phyloP scores from a whole-genome alignment of 2,888 invertebrate genomes.

The Erannis defoliaria region DNA sequence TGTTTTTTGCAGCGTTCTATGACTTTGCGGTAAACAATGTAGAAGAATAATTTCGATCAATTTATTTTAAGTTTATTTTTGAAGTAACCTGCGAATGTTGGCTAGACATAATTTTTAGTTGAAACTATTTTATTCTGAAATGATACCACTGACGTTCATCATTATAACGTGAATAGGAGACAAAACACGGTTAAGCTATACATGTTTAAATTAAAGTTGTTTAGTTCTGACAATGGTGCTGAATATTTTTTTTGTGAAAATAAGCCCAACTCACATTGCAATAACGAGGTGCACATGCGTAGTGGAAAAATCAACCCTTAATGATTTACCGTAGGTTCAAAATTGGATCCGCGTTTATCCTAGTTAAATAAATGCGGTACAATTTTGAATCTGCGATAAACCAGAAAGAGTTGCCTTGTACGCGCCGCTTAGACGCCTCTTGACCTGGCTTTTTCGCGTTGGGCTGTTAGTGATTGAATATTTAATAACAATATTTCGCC shows the following conservation, averaged over 20 bases:
- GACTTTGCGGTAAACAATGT: background rate
- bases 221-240: background rate
- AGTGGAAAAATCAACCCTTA: background rate
- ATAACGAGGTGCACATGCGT: too few relatives aligned
- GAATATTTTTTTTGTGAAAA: background rate
- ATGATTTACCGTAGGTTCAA: background rate
- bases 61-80: slow-evolving; percentile 1
- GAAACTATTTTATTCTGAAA: background rate
- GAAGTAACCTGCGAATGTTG: background rate
- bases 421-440: background rate
- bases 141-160: background rate
- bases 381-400: too few relatives aligned
- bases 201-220: background rate
- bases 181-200: background rate
- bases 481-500: slow-evolving; percentile 8
- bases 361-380: too few relatives aligned
- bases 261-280: background rate
- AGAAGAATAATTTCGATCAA: slow-evolving; percentile 1
- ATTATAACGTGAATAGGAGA: background rate
- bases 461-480: background rate
- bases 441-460: too few relatives aligned
- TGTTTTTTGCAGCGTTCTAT: background rate
- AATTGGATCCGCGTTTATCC: too few relatives aligned
- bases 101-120: background rate
- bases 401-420: background rate